Evolutionary conservation across 2,113 vertebrate genomes (phyloP).

Genomic region (Carassius carassius): DNA sequence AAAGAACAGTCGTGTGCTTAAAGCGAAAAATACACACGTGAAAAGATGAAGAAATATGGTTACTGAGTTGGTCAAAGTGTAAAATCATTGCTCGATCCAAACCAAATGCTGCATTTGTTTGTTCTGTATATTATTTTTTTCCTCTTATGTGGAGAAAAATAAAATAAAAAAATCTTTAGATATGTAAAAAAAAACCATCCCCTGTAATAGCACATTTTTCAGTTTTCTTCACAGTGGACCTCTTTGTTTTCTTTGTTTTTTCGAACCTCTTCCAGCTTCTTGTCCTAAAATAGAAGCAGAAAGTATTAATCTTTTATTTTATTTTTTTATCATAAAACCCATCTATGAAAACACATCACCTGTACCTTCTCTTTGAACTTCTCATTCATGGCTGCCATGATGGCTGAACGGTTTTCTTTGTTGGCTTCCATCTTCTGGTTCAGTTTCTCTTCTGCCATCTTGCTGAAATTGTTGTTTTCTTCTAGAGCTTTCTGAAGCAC

Average conservation of each 20-base stretch:
- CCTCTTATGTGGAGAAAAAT: background rate
- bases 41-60: slow-evolving; percentile 33
- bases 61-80: background rate
- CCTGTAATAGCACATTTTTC: slow-evolving; percentile 70
- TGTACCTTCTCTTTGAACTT: slow-evolving; percentile 94
- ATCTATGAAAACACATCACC: background rate
- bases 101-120: background rate
- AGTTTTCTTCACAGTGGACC: slow-evolving; percentile 72
- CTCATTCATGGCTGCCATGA: slow-evolving; percentile 93
- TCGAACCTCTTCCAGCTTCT: slow-evolving; percentile 93
- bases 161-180: slow-evolving; percentile 81
- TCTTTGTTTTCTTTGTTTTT: slow-evolving; percentile 99
- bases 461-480: slow-evolving; percentile 98
- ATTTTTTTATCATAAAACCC: no score
- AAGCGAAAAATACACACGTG: slow-evolving; percentile 40
- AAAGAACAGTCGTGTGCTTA: slow-evolving; percentile 62
- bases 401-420: slow-evolving; percentile 94
- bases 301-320: background rate
- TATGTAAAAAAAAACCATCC: slow-evolving; percentile 79
- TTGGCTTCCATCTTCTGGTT: slow-evolving; percentile 98
- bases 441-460: slow-evolving; percentile 98
- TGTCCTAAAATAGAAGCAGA: slow-evolving; percentile 79
- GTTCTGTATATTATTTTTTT: background rate
- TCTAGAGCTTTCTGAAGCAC: slow-evolving; percentile 95
- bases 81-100: background rate